These are phyloP conservation scores for Tuta absoluta DNA, from an alignment of 2,888 invertebrate genomes.

Conservation along the genomic window DNA sequence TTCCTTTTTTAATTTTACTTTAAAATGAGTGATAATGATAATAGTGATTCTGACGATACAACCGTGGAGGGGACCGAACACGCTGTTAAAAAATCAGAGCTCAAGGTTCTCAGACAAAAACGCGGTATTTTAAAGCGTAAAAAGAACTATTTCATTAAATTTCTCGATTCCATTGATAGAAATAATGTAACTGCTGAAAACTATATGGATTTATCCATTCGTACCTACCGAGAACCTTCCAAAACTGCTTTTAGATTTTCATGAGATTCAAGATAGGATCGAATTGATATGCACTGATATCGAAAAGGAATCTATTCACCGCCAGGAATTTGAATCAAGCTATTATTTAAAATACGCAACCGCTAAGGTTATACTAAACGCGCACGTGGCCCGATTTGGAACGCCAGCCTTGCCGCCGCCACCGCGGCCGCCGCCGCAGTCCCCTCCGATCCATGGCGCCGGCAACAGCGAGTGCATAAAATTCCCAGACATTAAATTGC, in stretches of 20 bases:
- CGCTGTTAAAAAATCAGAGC: neutral
- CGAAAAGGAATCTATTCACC: neutral
- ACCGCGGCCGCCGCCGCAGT: neutral
- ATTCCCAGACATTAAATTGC: slow-evolving; percentile 23
- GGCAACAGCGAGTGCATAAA: slow-evolving; percentile 20
- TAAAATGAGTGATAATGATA: slow-evolving; percentile 1
- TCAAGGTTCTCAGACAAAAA: neutral
- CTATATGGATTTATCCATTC: neutral
- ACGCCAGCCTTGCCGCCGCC: neutral
- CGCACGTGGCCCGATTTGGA: neutral
- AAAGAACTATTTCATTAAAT: neutral
- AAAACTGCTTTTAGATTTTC: neutral
- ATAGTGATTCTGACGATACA: neutral
- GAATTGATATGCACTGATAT: neutral
- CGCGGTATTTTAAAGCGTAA: neutral
- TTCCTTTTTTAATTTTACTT: neutral
- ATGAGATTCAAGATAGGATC: neutral
- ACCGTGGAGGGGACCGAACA: neutral
- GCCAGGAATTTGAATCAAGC: neutral
- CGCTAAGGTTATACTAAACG: neutral
- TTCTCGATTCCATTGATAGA: neutral
- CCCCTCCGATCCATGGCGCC: neutral
- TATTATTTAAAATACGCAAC: neutral
- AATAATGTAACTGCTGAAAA: neutral
- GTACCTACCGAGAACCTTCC: neutral